Evolutionary conservation across 2,888 invertebrate genomes (phyloP).

Genomic region (Ariolimax columbianus): DNA sequence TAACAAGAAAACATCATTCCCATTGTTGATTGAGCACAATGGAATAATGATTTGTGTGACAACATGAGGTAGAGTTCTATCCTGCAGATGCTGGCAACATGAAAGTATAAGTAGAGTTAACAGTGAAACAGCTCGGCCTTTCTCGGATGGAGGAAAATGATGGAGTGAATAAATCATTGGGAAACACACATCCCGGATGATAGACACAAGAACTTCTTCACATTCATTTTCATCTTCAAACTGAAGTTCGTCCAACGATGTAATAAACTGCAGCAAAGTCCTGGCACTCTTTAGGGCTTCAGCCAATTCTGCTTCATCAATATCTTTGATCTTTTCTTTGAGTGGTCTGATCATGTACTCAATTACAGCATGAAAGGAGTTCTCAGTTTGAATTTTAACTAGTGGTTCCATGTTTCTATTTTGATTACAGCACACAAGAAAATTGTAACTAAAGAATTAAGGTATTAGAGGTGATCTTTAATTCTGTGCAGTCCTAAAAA

Average conservation of each 20-base stretch:
- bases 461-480: background rate
- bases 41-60: conserved; percentile 41
- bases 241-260: conserved; percentile 11
- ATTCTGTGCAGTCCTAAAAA: background rate
- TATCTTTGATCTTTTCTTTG: background rate
- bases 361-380: conserved; percentile 1
- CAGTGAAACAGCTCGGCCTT: conserved; percentile 12
- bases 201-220: conserved; percentile 4
- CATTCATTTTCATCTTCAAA: background rate
- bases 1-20: background rate
- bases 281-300: conserved; percentile 9
- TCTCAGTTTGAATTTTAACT: background rate
- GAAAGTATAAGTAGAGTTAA: background rate
- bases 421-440: background rate
- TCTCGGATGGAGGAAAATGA: conserved; percentile 35
- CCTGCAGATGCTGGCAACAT: conserved; percentile 25
- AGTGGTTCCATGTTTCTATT: background rate
- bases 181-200: conserved; percentile 47
- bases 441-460: background rate
- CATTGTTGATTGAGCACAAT: background rate
- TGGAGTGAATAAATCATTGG: conserved; percentile 47
- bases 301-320: conserved; percentile 1
- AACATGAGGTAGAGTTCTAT: background rate
- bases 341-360: conserved; percentile 20
- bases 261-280: conserved; percentile 28